Evolutionary conservation across 2,888 invertebrate genomes (phyloP).

Genomic region (Eudasyphora cyanicolor): DNA sequence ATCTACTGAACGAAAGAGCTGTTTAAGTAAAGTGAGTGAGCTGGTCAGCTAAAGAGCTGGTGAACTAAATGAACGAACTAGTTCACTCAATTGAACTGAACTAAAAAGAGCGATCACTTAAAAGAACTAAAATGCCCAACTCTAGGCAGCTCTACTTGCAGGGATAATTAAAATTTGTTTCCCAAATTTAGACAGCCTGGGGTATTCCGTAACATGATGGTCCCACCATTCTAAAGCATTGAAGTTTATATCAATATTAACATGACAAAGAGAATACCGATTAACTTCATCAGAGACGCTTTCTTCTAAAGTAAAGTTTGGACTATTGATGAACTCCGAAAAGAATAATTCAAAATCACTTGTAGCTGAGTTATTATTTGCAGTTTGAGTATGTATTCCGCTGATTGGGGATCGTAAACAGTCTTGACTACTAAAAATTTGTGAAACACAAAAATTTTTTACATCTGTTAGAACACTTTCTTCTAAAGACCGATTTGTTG

Average conservation of each 20-base stretch:
- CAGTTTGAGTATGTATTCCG: background rate
- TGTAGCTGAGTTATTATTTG: conserved; percentile 6
- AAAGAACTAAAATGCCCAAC: too few relatives aligned
- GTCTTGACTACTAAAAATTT: conserved; percentile 4
- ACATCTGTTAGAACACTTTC: background rate
- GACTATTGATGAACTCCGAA: conserved; percentile 27
- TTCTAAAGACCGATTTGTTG: too few relatives aligned
- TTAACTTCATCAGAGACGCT: conserved; percentile 35
- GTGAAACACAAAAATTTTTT: background rate
- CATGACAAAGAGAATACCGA: conserved; percentile 31
- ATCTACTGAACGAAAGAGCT: too few relatives aligned
- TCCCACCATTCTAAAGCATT: conserved; percentile 42
- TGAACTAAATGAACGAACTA: too few relatives aligned
- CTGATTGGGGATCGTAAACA: background rate
- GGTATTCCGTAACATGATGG: conserved; percentile 26
- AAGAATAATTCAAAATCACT: conserved; percentile 40
- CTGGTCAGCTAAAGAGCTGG: too few relatives aligned
- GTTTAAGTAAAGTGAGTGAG: too few relatives aligned
- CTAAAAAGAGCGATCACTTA: too few relatives aligned
- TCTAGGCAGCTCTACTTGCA: conserved; percentile 24
- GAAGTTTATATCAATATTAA: conserved; percentile 32
- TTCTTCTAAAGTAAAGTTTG: conserved; percentile 25
- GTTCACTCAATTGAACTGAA: too few relatives aligned
- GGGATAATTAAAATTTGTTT: conserved; percentile 35
- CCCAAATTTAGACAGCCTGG: conserved; percentile 27